Conservation (phyloP, 2,113 vertebrate species). For the Dipodomys merriami region DNA sequence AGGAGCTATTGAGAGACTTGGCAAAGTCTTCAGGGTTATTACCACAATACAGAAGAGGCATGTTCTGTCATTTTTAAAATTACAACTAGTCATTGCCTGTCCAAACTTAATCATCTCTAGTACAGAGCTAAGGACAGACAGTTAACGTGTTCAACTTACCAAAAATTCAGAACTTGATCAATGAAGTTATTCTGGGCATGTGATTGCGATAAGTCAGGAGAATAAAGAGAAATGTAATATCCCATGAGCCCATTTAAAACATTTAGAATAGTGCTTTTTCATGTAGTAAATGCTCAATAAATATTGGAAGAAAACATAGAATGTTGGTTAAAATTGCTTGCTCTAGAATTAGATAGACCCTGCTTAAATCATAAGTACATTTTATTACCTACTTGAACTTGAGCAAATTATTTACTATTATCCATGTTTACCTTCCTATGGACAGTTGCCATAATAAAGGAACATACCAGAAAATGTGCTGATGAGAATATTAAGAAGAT, state of each 20-base stretch:
- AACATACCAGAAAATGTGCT: neutral
- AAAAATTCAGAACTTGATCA: neutral
- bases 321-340: neutral
- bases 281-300: no score
- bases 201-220: neutral
- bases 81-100: neutral
- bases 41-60: neutral
- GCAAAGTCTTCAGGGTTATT: neutral
- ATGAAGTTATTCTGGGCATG: neutral
- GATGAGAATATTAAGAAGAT: no score
- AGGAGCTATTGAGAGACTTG: constrained; percentile 35
- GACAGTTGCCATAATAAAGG: neutral
- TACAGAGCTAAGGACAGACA: neutral
- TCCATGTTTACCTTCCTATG: neutral
- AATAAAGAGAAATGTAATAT: neutral
- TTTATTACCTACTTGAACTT: neutral
- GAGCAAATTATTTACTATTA: neutral
- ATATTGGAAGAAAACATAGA: neutral
- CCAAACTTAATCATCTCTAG: neutral
- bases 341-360: neutral
- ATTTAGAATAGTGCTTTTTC: neutral
- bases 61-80: neutral
- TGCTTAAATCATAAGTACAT: neutral
- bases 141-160: neutral
- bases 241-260: neutral